Evolutionary conservation across 1,140 invertebrate species (phyloP), one percentile per base, ranked within the genome.

Genomic region (Parasteatoda tepidariorum): DNA sequence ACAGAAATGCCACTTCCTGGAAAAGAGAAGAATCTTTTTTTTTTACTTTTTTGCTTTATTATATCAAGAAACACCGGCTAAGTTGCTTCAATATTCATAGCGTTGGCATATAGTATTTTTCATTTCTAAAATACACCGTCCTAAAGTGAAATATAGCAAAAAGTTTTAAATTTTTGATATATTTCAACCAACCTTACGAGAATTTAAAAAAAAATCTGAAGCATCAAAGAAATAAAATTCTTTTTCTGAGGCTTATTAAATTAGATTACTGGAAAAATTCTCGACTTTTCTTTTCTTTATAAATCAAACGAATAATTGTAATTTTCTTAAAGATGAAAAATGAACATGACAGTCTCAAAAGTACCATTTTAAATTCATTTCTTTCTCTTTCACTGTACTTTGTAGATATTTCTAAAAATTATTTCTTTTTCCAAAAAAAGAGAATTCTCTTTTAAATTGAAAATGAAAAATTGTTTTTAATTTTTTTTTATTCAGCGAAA

Each of bases 121-220:
- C 22, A n/a, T 30, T 73, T 5, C 5, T 57, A 13, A 34, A 68
- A 68, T 13, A 41, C 3, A 9, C 38, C 33, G 34, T n/a, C 3
- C 18, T 59, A 28, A 28, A 9, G 38, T 18, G 38, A 9, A 48
- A 48, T 73, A 54, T 48, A 24, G 55, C 55, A 73, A 34, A 30
- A 54, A 31, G 41, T 7, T 73, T 73, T 73, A 73, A 73, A 73
- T 73, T 57, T 73, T 73, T 73, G 55, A 73, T 73, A 59, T 57
- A 73, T 73, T 28, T 33, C 7, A 24, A 73, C 33, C 30, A 22
- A 22, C 30, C 18, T 48, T 18, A 48, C 18, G 18, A 48, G 38
- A 18, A 48, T 9, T n/a, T n/a, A n/a, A n/a, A n/a, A n/a, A n/a
- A n/a, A n/a, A n/a, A n/a, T n/a, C 4, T 1, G 6, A 24, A 24